Evolutionary conservation across 2,888 invertebrate species (phyloP).

Genomic region (Halocaridina rubra): DNA sequence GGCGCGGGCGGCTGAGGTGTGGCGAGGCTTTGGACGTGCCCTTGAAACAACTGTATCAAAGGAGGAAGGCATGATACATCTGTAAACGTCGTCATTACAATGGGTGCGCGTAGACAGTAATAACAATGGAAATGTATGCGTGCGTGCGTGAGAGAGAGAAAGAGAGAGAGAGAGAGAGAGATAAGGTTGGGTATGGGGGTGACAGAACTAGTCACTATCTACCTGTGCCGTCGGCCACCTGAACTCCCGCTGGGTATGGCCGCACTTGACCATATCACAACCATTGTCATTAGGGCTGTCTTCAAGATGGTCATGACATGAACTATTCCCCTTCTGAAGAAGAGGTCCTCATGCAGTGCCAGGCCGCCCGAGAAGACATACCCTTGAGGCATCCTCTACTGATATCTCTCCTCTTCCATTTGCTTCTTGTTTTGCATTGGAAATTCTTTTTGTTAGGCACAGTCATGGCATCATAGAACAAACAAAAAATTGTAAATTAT

Average conservation of each 20-base stretch:
- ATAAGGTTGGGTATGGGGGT: conserved; percentile 1
- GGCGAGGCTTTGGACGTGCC: conserved; percentile 12
- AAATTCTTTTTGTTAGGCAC: no score
- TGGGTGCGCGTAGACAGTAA: not conserved
- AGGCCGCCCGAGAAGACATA: no score
- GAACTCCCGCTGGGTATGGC: not conserved
- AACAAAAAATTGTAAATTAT: no score
- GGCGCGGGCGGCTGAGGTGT: conserved; percentile 22
- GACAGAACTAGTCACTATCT: conserved; percentile 25
- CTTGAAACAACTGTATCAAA: not conserved
- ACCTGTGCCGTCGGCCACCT: not conserved
- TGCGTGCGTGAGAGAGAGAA: not conserved
- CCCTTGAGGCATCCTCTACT: no score
- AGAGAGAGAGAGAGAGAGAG: not conserved
- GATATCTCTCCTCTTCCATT: no score
- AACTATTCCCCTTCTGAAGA: no score
- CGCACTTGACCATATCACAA: not conserved
- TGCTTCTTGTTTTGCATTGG: no score
- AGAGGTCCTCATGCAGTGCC: no score
- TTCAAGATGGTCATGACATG: not conserved
- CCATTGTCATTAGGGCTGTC: not conserved
- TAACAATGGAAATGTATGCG: not conserved
- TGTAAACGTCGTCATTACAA: no score
- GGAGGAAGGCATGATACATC: no score
- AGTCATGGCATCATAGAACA: no score